A percentile compares a stretch with the other conserved stretches of the same genome.
Conservation (phyloP, 2,797 vertebrate genomes). For the Tokudaia muenninki region DNA sequence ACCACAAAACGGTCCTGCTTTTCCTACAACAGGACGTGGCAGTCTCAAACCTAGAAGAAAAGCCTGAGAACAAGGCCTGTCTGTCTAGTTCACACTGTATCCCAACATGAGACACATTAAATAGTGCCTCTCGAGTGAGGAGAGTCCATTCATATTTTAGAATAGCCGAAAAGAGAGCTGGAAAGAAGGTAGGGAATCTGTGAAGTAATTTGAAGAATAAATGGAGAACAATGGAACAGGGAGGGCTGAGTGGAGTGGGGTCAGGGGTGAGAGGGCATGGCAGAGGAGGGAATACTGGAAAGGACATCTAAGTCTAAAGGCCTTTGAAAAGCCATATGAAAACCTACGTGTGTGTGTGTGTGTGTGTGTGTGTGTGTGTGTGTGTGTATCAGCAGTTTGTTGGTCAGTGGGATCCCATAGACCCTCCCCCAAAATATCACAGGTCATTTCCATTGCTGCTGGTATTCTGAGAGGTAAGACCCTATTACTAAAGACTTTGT, state of each 20-base stretch:
- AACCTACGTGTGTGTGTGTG: neutral
- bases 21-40: neutral
- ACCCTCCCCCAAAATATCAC: neutral
- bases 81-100: neutral
- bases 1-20: neutral
- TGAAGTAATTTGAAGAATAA: neutral
- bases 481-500: neutral
- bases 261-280: neutral
- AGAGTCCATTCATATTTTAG: neutral
- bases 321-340: neutral
- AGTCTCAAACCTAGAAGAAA: conserved; percentile 27
- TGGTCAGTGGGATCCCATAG: neutral
- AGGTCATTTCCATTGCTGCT: neutral
- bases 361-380: too few species aligned
- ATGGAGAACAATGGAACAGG: too few species aligned
- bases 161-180: neutral
- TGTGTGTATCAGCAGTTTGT: too few species aligned
- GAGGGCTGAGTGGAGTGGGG: neutral
- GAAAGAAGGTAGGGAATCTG: conserved; percentile 11
- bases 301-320: neutral
- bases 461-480: neutral
- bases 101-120: neutral
- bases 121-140: neutral
- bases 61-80: neutral
- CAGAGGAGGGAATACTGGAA: neutral